Conservation (phyloP, 1,140 invertebrate species). For the Plectus sambesii region DNA sequence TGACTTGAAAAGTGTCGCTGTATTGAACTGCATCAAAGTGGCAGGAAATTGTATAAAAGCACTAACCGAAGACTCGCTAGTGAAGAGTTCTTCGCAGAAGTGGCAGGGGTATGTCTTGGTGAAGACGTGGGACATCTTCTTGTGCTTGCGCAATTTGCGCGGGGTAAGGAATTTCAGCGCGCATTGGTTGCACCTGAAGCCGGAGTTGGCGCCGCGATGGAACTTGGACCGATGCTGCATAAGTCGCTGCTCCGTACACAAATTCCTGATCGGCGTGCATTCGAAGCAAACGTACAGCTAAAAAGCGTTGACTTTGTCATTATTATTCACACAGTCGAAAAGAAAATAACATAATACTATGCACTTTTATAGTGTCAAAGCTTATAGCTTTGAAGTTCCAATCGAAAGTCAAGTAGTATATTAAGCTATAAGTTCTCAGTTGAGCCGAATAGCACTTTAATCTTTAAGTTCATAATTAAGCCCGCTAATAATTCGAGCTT, state of each 20-base stretch:
- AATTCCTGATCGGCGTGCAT: conserved; percentile 40
- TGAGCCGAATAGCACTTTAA: too few relatives aligned
- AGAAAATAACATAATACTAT: conserved; percentile 2
- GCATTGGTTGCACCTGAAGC: conserved; percentile 43
- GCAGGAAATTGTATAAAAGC: conserved; percentile 10
- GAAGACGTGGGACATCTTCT: conserved; percentile 46
- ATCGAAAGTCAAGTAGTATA: conserved; percentile 14
- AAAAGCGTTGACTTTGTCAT: conserved; percentile 15
- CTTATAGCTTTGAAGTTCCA: conserved; percentile 3
- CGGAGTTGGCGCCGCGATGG: conserved; percentile 43
- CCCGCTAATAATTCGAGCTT: too few relatives aligned
- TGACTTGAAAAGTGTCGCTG: too few relatives aligned
- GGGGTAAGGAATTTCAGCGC: conserved; percentile 43
- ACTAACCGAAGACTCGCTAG: conserved; percentile 36
- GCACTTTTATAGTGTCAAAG: too few relatives aligned
- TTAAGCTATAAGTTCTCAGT: too few relatives aligned
- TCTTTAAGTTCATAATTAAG: too few relatives aligned
- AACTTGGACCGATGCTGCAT: conserved; percentile 37
- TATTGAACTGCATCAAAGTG: too few relatives aligned
- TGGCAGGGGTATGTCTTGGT: conserved; percentile 44
- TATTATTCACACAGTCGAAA: not conserved
- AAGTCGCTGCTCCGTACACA: conserved; percentile 37
- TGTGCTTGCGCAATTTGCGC: conserved; percentile 43
- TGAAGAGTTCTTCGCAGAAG: conserved; percentile 44
- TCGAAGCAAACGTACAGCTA: conserved; percentile 42